phyloP scores from a whole-genome alignment of 1,140 invertebrate species.

The Ceratosolen solmsi region DNA sequence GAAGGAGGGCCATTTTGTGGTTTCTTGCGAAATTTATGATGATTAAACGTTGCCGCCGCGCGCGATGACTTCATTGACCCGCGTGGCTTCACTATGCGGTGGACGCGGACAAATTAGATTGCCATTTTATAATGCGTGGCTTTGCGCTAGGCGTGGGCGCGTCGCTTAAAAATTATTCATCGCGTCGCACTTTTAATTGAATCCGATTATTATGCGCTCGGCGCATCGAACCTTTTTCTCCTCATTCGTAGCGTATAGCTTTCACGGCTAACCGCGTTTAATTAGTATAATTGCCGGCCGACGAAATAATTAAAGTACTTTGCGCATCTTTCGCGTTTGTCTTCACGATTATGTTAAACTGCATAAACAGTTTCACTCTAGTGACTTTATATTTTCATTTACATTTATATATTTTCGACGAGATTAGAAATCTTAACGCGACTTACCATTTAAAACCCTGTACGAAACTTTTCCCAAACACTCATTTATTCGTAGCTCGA shows the following conservation, averaged over 20 bases:
- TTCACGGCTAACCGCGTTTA: constrained; percentile 9
- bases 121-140: constrained; percentile 65
- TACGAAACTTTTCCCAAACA: neutral
- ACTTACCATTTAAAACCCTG: neutral
- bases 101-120: constrained; percentile 68
- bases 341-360: neutral
- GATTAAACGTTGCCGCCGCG: constrained; percentile 68
- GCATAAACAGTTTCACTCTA: neutral
- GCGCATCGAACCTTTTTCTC: neutral
- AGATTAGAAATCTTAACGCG: constrained; percentile 1
- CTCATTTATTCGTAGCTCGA: neutral
- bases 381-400: neutral
- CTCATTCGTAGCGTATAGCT: neutral
- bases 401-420: neutral
- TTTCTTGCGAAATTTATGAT: constrained; percentile 72
- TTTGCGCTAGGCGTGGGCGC: constrained; percentile 39
- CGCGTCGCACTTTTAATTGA: constrained; percentile 30
- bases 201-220: constrained; percentile 21
- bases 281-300: neutral
- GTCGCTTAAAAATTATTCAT: constrained; percentile 2
- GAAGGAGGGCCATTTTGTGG: constrained; percentile 64
- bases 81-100: constrained; percentile 57
- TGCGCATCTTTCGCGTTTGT: neutral
- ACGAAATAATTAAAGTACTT: constrained; percentile 10
- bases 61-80: constrained; percentile 68